Evolutionary conservation across 2,888 invertebrate genomes (phyloP), one percentile per base, ranked within the genome.

Genomic region (Unio delphinus): DNA sequence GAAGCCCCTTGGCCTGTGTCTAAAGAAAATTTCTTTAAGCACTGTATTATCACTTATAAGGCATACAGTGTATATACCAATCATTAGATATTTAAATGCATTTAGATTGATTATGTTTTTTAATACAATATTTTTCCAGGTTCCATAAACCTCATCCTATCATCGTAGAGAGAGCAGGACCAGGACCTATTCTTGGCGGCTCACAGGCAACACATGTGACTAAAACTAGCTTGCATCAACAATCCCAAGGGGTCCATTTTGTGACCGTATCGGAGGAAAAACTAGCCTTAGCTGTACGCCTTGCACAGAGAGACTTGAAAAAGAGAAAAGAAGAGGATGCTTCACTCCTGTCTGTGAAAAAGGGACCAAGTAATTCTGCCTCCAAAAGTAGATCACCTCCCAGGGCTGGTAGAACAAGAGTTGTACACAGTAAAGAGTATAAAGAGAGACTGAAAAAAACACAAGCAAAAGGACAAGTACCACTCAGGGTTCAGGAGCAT

Each of bases 261-360:
- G 76, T 82, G 8, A 74, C 81, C 11, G 68, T 85, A 8, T 85
- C 83, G 18, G 83, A 85, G 55, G 87, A 88, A 30, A 79, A 76
- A 56, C 79, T 88, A 76, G 81, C 83, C 6, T 66, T 80, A 23
- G 86, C 87, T 23, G 82, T 87, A 6, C 80, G 82, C 62, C 74
- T 88, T 62, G 88, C 86, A 7, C 80, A 82, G 72, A 65, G 86
- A 67, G 87, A 88, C 69, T 59, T 88, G 54, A 83, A 83, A 67
- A 86, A 83, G 66, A 80, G 82, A 63, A 83, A 74, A 60, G 77
- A 81, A n/a, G 76, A 80, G n/a, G 30, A 64, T 15, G 68, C 72
- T 30, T 75, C 72, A 58, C 70, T 75, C 57, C 75, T 76, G 11
- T 78, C 81, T 6, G 75, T 79, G 11, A 80, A 80, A 26, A 78